Base-by-base conservation (phyloP, 1,140 invertebrate species). In the Formica exsecta region DNA sequence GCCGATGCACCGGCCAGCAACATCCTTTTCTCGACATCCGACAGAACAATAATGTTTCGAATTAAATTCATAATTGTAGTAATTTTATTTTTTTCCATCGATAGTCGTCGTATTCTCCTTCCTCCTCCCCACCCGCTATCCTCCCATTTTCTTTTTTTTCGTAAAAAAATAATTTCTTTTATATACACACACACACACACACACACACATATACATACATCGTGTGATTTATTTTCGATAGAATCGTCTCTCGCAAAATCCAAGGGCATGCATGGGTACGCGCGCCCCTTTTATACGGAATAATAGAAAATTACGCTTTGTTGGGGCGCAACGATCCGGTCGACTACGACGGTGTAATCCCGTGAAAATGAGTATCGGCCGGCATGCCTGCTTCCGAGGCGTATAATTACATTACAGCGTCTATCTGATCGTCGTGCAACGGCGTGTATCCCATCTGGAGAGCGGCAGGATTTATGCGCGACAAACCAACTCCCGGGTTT, bases 361-460 rank as follows among this genome's bases (percentile, higher is more conserved):
- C 54, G 36, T 19, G 79, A 74, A 74, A 83, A 71, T 38, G 38
- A 51, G 36, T 44, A 71, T 59, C 68, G 68, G 41, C 25, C 54
- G 65, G 22, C 29, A 41, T 19, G 48, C 48, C n/a, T 83, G 13
- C 79, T 83, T 83, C 25, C 54, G 79, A 83, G 68, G 54, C 68
- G 68, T 83, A 62, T 83, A 83, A 83, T 83, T 83, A 70, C 79
- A 74, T 83, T 83, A 83, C 48, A 83, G 68, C 79, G 73, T 73
- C 79, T 83, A 83, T 83, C 79, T 83, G 68, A 81, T 81, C 79
- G 77, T 44, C 22, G 54, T 70, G 66, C 66, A 11, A 36, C 77
- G 32, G 65, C 36, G 54, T 81, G 38, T 81, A 61, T 81, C 79
- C 54, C 68, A 81, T 81, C 79, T 73, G 79, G 65, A 83, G 54